Evolutionary conservation across 2,888 invertebrate genomes (phyloP).

Genomic region (Eupeodes latifasciatus): DNA sequence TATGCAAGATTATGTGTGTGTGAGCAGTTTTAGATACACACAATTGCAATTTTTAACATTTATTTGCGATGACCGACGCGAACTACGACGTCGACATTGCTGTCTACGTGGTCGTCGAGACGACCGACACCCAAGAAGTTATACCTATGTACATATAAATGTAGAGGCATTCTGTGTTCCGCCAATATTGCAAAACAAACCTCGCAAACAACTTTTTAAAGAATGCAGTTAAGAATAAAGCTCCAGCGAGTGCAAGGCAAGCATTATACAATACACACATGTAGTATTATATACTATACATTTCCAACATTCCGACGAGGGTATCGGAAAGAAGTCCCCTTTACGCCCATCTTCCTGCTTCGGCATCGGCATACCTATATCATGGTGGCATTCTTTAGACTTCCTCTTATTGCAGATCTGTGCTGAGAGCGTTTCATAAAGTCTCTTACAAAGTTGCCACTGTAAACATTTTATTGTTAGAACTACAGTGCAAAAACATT

Average conservation of each 20-base stretch:
- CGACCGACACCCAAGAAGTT: constrained; percentile 62
- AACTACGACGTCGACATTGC: too few relatives aligned
- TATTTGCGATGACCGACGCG: constrained; percentile 28
- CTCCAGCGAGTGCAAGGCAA: constrained; percentile 63
- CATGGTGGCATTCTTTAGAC: constrained; percentile 33
- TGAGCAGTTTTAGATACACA: background rate
- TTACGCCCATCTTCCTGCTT: background rate
- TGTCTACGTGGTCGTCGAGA: background rate
- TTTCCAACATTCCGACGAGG: constrained; percentile 33
- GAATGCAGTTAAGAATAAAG: constrained; percentile 71
- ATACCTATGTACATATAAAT: background rate
- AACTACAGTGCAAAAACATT: too few relatives aligned
- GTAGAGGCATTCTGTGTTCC: constrained; percentile 20
- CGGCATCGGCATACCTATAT: background rate
- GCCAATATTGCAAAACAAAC: constrained; percentile 68
- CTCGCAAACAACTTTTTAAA: constrained; percentile 56
- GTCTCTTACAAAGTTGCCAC: constrained; percentile 12
- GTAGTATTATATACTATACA: constrained; percentile 51
- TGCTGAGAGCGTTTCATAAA: constrained; percentile 32
- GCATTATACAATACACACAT: constrained; percentile 64
- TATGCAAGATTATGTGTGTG: background rate
- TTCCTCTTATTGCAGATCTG: constrained; percentile 27
- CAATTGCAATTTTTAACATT: background rate
- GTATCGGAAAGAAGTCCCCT: constrained; percentile 28
- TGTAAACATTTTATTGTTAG: background rate